phyloP scores from a whole-genome alignment of 2,888 invertebrate genomes.

The Adineta ricciae region DNA sequence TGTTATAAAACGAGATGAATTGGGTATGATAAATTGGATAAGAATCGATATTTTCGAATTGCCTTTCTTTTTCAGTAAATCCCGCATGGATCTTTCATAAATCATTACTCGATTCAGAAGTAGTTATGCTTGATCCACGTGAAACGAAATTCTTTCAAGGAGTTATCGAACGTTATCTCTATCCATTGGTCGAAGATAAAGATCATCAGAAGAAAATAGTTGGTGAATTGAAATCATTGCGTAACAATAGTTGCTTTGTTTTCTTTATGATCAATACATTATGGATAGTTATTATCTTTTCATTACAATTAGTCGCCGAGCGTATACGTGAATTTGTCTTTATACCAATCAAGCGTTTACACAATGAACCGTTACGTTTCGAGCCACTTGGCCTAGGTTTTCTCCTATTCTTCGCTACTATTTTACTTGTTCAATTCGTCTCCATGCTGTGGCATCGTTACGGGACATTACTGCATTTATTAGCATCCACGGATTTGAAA shows the following conservation, averaged over 20 bases:
- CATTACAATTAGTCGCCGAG: slow-evolving; percentile 94
- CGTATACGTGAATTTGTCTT: slow-evolving; percentile 38
- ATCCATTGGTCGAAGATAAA: slow-evolving; percentile 82
- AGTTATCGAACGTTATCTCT: slow-evolving; percentile 80
- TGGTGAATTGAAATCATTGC: slow-evolving; percentile 39
- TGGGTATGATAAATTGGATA: not conserved
- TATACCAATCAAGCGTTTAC: slow-evolving; percentile 39
- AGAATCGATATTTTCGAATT: no score
- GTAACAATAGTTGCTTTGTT: slow-evolving; percentile 41
- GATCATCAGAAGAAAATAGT: slow-evolving; percentile 50
- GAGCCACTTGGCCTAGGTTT: slow-evolving; percentile 70
- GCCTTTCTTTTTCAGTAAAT: slow-evolving; percentile 54
- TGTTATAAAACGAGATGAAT: not conserved
- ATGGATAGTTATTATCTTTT: slow-evolving; percentile 93
- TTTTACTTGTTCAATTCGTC: slow-evolving; percentile 84
- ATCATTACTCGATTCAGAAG: slow-evolving; percentile 75
- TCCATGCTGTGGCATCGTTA: slow-evolving; percentile 98
- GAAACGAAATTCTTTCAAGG: slow-evolving; percentile 88
- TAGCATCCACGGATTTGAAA: slow-evolving; percentile 77
- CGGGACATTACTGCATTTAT: slow-evolving; percentile 86
- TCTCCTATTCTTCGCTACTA: slow-evolving; percentile 90
- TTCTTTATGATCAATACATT: slow-evolving; percentile 98
- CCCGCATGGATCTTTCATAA: slow-evolving; percentile 85
- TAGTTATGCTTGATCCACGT: slow-evolving; percentile 67
- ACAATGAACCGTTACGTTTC: slow-evolving; percentile 38